Base-by-base conservation (phyloP, 2,113 vertebrate species). In the Chinchilla lanigera region DNA sequence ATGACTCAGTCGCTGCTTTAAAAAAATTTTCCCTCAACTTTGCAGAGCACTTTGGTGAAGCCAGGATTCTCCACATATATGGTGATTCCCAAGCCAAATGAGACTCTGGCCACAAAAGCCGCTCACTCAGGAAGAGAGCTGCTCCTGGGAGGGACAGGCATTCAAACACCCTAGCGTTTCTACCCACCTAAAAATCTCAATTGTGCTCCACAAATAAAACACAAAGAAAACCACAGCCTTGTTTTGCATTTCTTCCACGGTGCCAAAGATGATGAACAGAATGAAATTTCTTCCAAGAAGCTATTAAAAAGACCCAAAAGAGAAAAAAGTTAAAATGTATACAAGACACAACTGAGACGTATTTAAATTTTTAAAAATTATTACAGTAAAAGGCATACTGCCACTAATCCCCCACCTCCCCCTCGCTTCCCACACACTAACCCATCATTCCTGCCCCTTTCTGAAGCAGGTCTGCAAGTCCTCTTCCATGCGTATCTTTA, bases 161-260 rank as follows among this genome's bases (percentile, higher is more conserved):
- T 56, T 78, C 56, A 33, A 86, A 87, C 16, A 80, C 1, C 30
- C 90, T 75, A 77, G 20, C 73, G 58, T 81, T 86, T 95, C 58
- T 47, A 69, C 98, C 95, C 96, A 99, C 99, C 99, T 99, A 98
- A 99, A 99, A 90, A 99, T 98, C 96, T 99, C 99, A 54, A 98
- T 96, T 87, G 98, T 75, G 24, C 99, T 99, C 99, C 99, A 99
- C 44, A 98, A 83, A 95, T 99, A 99, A 98, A 99, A 99, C 65
- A 99, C 61, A n/a, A 99, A 99, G 98, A 99, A 99, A 71, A 99
- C 99, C 54, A 99, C 99, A 17, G 99, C 98, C 97, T 98, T 99
- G 98, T 98, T 99, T 78, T 99, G 99, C 99, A 99, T 99, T 98
- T 99, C 99, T 95, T 99, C 99, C 97, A 99, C 44, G 80, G 98